Conservation (phyloP, 2,888 invertebrate genomes). For the Philopedon plagiatum region DNA sequence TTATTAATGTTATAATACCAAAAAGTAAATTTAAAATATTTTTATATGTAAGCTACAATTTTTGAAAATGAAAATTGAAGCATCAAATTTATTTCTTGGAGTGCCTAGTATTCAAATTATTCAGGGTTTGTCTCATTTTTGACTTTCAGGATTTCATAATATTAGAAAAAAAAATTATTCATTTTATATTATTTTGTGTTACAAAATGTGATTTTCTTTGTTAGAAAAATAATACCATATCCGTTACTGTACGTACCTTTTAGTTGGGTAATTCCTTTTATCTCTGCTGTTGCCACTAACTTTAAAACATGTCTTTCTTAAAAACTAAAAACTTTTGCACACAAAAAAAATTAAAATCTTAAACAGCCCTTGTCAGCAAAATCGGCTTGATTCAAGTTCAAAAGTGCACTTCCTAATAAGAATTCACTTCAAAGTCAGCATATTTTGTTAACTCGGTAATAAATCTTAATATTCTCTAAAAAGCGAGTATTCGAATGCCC, state of each 20-base stretch:
- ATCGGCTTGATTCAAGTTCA: not conserved
- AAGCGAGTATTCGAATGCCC: slow-evolving; percentile 34
- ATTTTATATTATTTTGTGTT: too few species aligned
- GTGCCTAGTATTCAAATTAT: too few species aligned
- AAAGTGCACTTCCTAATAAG: not conserved
- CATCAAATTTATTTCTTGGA: too few species aligned
- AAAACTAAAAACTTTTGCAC: not conserved
- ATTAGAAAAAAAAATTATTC: too few species aligned
- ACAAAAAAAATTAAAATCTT: not conserved
- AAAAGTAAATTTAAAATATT: too few species aligned
- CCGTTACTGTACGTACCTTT: not conserved
- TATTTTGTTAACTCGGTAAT: not conserved
- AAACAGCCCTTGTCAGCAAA: not conserved
- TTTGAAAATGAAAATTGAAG: too few species aligned
- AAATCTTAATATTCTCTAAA: not conserved
- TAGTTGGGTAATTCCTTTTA: not conserved
- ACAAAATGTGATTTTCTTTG: too few species aligned
- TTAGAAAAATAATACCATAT: too few species aligned
- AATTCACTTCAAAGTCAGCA: not conserved
- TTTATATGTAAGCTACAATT: too few species aligned
- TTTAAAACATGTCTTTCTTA: not conserved
- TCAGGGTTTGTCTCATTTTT: too few species aligned
- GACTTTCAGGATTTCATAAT: too few species aligned
- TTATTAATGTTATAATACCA: too few species aligned
- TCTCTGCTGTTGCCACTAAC: not conserved